Percentiles rank a stretch among this genome's conserved stretches.
phyloP scores from a whole-genome alignment of 2,113 vertebrate species.

The Bostrychus sinensis region DNA sequence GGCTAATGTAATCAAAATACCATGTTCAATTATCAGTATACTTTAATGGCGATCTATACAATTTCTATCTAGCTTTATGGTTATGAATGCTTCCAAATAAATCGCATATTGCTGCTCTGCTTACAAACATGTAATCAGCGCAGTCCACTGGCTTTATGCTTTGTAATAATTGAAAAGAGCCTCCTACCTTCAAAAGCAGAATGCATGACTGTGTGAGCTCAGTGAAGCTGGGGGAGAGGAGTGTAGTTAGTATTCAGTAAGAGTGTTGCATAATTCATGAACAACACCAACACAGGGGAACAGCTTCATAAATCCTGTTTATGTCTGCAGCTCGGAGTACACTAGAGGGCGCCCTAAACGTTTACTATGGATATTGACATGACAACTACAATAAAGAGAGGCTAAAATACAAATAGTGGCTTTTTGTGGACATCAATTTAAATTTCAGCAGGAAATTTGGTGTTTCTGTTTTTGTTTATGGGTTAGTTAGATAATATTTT shows the following conservation, averaged over 20 bases:
- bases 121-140: neutral
- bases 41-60: too few species aligned
- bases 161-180: neutral
- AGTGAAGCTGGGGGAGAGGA: neutral
- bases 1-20: too few species aligned
- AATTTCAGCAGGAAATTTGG: too few species aligned
- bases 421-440: too few species aligned
- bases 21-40: too few species aligned
- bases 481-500: slow-evolving; percentile 18
- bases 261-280: slow-evolving; percentile 50
- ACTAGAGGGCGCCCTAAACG: slow-evolving; percentile 26
- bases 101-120: too few species aligned
- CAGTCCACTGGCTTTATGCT: neutral
- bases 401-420: too few species aligned
- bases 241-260: slow-evolving; percentile 21
- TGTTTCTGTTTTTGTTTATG: too few species aligned
- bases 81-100: neutral
- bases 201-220: neutral
- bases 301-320: neutral
- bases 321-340: slow-evolving; percentile 5
- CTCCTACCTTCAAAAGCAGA: slow-evolving; percentile 15
- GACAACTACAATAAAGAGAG: neutral
- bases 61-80: too few species aligned
- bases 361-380: neutral
- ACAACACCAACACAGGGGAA: neutral